phyloP scores from a whole-genome alignment of 2,888 invertebrate species.

The Elegia similella region DNA sequence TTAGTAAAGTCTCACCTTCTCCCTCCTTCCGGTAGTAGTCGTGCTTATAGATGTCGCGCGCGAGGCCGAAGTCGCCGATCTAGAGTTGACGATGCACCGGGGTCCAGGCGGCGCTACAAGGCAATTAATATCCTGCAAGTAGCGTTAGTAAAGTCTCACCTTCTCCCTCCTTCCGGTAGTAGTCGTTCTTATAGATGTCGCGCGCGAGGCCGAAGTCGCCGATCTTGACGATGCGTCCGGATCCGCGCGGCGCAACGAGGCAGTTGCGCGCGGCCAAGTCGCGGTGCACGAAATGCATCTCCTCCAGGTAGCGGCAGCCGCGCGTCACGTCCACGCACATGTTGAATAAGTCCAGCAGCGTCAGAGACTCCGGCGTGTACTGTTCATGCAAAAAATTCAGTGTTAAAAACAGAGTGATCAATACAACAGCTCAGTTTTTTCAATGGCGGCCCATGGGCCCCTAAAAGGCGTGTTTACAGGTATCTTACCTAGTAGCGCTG shows the following conservation, averaged over 20 bases:
- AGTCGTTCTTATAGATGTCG: conserved; percentile 98
- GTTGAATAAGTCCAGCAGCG: conserved; percentile 91
- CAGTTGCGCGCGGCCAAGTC: conserved; percentile 98
- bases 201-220: conserved; percentile 98
- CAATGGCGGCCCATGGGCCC: no score
- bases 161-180: conserved; percentile 96
- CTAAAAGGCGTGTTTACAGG: no score
- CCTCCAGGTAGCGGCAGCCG: conserved; percentile 97
- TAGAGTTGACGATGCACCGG: conserved; percentile 93
- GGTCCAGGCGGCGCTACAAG: conserved; percentile 89
- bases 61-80: conserved; percentile 98
- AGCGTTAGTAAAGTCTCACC: conserved; percentile 81
- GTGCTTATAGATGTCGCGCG: conserved; percentile 98
- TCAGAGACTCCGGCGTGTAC: conserved; percentile 85
- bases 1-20: no score
- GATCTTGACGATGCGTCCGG: conserved; percentile 93
- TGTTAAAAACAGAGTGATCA: no score
- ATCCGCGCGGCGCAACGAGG: conserved; percentile 88
- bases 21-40: conserved; percentile 97
- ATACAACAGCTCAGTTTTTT: no score
- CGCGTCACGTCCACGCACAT: conserved; percentile 98
- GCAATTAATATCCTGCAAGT: conserved; percentile 98
- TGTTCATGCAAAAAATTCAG: conserved; percentile 44
- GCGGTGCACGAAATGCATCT: conserved; percentile 98
- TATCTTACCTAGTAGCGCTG: no score